phyloP scores from a whole-genome alignment of 1,140 invertebrate species.

The Ceratosolen fusciceps region DNA sequence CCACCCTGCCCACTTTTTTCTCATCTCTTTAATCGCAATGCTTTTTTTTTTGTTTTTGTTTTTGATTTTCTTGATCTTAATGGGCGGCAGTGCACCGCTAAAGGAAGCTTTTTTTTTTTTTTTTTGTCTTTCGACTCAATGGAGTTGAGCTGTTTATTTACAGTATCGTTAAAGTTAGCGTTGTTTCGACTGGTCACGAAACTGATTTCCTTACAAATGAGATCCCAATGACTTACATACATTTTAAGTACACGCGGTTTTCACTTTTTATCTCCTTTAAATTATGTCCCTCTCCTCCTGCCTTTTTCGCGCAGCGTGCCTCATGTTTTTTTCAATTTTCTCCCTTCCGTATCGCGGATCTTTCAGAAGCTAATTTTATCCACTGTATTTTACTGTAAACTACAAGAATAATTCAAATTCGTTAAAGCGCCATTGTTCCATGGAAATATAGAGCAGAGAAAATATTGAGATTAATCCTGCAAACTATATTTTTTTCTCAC shows the following conservation, averaged over 20 bases:
- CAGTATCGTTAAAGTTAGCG: not conserved
- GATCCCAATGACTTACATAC: not conserved
- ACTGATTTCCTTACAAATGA: not conserved
- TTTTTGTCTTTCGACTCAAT: not conserved
- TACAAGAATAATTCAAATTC: too few species aligned
- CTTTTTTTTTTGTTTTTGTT: too few species aligned
- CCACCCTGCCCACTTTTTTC: too few species aligned
- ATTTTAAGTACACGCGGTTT: not conserved
- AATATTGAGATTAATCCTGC: too few species aligned
- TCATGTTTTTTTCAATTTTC: not conserved
- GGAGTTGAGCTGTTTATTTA: not conserved
- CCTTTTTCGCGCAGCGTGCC: not conserved
- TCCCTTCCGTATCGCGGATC: not conserved
- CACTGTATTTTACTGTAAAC: too few species aligned
- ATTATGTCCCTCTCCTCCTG: not conserved
- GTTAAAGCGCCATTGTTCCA: too few species aligned
- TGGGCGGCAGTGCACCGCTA: not conserved
- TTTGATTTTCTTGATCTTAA: conserved; percentile 5
- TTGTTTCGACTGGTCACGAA: not conserved
- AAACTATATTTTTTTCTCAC: too few species aligned
- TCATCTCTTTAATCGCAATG: too few species aligned
- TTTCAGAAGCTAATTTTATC: not conserved
- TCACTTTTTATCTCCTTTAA: not conserved
- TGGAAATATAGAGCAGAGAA: too few species aligned
- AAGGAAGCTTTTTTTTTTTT: not conserved